Percentiles rank a stretch among this genome's conserved stretches.
phyloP scores from a whole-genome alignment of 64 coral and sea anemone species.

The Montipora sp. region DNA sequence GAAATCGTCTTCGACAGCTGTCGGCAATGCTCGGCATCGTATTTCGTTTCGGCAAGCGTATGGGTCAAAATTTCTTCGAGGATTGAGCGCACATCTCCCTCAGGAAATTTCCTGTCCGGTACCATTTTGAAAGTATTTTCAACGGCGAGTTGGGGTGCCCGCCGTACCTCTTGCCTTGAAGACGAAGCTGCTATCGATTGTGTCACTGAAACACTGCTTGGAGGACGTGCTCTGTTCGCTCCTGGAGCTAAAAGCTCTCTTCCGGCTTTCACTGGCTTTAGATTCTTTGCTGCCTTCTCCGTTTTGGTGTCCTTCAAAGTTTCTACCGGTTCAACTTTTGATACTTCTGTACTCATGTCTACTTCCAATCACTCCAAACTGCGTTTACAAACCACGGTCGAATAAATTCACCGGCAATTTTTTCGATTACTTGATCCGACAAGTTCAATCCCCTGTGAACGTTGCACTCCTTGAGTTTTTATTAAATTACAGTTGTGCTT shows the following conservation, averaged over 20 bases:
- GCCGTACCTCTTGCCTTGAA: constrained; percentile 54
- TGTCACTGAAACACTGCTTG: constrained; percentile 39
- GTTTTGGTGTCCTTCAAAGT: constrained; percentile 30
- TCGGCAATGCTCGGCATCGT: constrained; percentile 83
- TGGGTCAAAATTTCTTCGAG: constrained; percentile 81
- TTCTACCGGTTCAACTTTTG: neutral
- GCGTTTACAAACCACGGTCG: neutral
- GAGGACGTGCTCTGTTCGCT: constrained; percentile 17
- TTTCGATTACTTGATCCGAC: neutral
- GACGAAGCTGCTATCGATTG: constrained; percentile 8
- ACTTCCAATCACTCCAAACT: neutral
- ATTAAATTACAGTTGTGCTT: neutral
- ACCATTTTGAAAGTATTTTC: constrained; percentile 90
- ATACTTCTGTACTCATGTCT: constrained; percentile 10
- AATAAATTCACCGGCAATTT: neutral
- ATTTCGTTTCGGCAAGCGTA: constrained; percentile 71
- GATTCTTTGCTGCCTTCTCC: constrained; percentile 75
- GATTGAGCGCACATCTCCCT: constrained; percentile 59
- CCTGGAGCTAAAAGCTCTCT: neutral
- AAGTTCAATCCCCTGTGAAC: neutral
- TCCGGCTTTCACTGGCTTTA: constrained; percentile 49
- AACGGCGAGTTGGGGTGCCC: constrained; percentile 16
- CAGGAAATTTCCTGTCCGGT: constrained; percentile 80
- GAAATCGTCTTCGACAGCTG: constrained; percentile 87
- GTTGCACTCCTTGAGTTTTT: neutral